Evolutionary conservation across 2,113 vertebrate species (phyloP), one percentile per base, ranked within the genome.

Genomic region (Gyps fulvus): DNA sequence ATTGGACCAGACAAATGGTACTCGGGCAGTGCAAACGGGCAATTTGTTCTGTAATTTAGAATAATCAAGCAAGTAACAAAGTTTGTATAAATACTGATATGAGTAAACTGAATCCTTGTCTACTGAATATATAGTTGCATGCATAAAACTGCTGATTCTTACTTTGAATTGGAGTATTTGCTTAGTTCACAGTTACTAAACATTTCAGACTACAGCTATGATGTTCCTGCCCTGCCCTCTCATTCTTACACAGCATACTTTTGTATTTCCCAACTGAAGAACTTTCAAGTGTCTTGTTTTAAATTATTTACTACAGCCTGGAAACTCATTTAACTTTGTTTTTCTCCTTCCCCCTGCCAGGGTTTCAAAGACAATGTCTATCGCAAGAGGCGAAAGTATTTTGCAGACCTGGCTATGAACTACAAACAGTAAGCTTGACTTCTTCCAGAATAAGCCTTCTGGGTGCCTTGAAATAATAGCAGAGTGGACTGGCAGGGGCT

Each of bases 331-430:
- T 73, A 83, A 81, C 5, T 57, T 74, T 52, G 59, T 55, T 71
- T 96, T 87, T 73, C 29, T 72, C 18, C 9, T 93, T 49, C 5
- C 88, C 36, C 34, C 69, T 73, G 49, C 20, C 76, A 99, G 99
- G 99, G 99, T 91, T 99, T 99, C 98, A 99, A 99, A 97, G 99
- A 99, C 97, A 99, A 99, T 10, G 99, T 99, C 74, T 99, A 99
- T 92, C 98, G 99, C 50, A 99, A 99, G 97, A 99, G 99, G 84
- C 97, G 99, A 61, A 99, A 99, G 97, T 99, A 99, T 96, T 99
- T 99, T 98, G 99, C 99, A 92, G 99, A 99, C 94, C 95, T 99
- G 95, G 99, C 99, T 70, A 99, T 99, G 98, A 98, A 98, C 94
- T 99, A 99, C 95, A 99, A 98, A 98, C 98, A 99, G 99, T 99